Evolutionary conservation across 1,140 invertebrate genomes (phyloP).

Genomic region (Leptestheria dahalacensis): DNA sequence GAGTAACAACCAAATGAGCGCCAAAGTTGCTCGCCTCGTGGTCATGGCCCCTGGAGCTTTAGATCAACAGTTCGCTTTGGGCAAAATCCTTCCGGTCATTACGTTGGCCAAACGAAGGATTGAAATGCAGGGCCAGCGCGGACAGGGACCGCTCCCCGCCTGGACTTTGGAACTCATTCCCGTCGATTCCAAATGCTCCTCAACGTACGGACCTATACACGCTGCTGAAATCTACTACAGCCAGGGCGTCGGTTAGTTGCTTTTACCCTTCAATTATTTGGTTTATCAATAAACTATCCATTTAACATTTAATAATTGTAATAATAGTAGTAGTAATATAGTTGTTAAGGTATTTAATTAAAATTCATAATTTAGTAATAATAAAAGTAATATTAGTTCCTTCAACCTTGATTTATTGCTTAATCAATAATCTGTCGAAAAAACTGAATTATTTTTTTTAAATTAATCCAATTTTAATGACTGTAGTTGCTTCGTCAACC

Average conservation of each 20-base stretch:
- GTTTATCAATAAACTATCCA: too few species aligned
- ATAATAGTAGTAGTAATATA: not conserved
- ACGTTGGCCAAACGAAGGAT: constrained; percentile 44
- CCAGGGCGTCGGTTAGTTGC: constrained; percentile 41
- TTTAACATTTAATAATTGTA: not conserved
- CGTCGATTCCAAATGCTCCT: constrained; percentile 62
- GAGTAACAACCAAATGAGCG: constrained; percentile 7
- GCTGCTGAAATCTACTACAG: constrained; percentile 62
- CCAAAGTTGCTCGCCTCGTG: constrained; percentile 38
- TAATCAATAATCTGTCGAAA: too few species aligned
- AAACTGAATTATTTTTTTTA: too few species aligned
- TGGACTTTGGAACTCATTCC: constrained; percentile 50
- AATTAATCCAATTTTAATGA: too few species aligned
- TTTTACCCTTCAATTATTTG: not conserved
- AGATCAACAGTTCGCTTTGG: constrained; percentile 44
- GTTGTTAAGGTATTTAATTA: too few species aligned
- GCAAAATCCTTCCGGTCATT: constrained; percentile 54
- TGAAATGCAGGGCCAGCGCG: constrained; percentile 35
- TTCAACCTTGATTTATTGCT: not conserved
- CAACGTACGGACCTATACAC: constrained; percentile 54
- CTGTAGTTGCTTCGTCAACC: too few species aligned
- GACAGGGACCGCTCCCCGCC: constrained; percentile 41
- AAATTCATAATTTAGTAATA: too few species aligned
- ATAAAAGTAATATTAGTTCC: not conserved
- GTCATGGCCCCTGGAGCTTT: constrained; percentile 49